Evolutionary conservation across 2,113 vertebrate genomes (phyloP).

Genomic region (Herpetotheres cachinnans): DNA sequence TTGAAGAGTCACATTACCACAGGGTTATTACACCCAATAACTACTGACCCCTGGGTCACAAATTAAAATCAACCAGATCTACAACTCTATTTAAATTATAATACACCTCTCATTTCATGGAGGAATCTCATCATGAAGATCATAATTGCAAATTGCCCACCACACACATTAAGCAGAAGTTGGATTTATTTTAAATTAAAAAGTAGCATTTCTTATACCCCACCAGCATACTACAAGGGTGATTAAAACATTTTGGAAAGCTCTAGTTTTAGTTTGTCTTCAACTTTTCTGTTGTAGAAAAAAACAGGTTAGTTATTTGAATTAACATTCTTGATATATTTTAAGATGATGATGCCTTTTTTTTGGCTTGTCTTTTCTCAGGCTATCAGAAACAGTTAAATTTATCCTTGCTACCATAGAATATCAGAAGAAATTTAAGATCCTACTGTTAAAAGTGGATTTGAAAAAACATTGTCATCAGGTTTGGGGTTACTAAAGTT

Average conservation of each 20-base stretch:
- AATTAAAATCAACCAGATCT: slow-evolving; percentile 73
- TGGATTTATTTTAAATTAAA: slow-evolving; percentile 73
- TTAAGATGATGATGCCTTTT: background rate
- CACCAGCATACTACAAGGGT: slow-evolving; percentile 5
- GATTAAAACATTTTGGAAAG: slow-evolving; percentile 44
- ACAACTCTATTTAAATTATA: slow-evolving; percentile 73
- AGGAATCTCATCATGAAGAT: slow-evolving; percentile 68
- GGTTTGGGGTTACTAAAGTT: background rate
- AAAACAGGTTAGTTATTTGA: background rate
- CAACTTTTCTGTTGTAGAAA: background rate
- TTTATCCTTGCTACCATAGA: background rate
- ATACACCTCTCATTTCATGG: slow-evolving; percentile 70
- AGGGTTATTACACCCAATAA: slow-evolving; percentile 69
- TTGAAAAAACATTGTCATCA: background rate
- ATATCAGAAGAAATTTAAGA: background rate
- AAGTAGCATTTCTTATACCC: slow-evolving; percentile 40
- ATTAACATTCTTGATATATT: background rate
- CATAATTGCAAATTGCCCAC: slow-evolving; percentile 70
- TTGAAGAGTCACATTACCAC: slow-evolving; percentile 58
- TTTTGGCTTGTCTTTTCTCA: background rate
- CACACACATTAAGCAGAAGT: slow-evolving; percentile 39
- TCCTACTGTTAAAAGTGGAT: background rate
- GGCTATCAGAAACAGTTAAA: background rate
- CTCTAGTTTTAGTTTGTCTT: background rate
- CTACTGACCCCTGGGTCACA: slow-evolving; percentile 68